These are phyloP conservation scores for Anagrus nilaparvatae DNA, from an alignment of 1,140 invertebrate species.

Conservation along the genomic window DNA sequence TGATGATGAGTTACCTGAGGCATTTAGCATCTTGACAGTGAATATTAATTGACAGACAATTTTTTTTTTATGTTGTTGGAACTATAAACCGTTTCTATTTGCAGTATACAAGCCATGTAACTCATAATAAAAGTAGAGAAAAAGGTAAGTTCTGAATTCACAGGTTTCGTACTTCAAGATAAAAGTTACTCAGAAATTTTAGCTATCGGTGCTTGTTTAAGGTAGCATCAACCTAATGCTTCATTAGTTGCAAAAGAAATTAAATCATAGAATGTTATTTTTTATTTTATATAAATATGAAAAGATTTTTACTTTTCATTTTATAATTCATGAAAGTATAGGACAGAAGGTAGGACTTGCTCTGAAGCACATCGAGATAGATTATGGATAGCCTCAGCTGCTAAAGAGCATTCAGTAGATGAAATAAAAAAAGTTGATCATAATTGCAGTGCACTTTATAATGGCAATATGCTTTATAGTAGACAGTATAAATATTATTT, in stretches of 20 bases:
- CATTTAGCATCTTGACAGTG: too few species aligned
- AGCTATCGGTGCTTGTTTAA: slow-evolving; percentile 81
- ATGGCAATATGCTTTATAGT: slow-evolving; percentile 49
- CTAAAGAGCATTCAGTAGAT: slow-evolving; percentile 58
- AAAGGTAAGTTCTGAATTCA: slow-evolving; percentile 26
- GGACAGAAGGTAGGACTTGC: slow-evolving; percentile 79
- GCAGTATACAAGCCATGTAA: slow-evolving; percentile 8
- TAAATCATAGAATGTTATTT: slow-evolving; percentile 58
- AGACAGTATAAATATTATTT: not conserved
- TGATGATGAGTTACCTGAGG: too few species aligned
- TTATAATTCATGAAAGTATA: too few species aligned
- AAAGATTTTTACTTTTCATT: slow-evolving; percentile 11
- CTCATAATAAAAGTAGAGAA: too few species aligned
- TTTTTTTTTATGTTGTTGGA: slow-evolving; percentile 21
- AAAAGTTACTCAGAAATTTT: slow-evolving; percentile 75
- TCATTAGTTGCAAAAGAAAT: slow-evolving; percentile 82
- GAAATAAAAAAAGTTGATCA: slow-evolving; percentile 63
- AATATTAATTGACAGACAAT: not conserved
- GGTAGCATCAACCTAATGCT: slow-evolving; percentile 93
- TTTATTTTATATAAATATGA: slow-evolving; percentile 3
- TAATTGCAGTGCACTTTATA: slow-evolving; percentile 56
- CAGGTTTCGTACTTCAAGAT: slow-evolving; percentile 80
- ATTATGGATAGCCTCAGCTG: slow-evolving; percentile 86
- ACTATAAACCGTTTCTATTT: slow-evolving; percentile 10
- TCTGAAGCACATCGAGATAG: slow-evolving; percentile 81